phyloP scores from a whole-genome alignment of 2,797 vertebrate genomes.

The Lepilemur ruficaudatus region DNA sequence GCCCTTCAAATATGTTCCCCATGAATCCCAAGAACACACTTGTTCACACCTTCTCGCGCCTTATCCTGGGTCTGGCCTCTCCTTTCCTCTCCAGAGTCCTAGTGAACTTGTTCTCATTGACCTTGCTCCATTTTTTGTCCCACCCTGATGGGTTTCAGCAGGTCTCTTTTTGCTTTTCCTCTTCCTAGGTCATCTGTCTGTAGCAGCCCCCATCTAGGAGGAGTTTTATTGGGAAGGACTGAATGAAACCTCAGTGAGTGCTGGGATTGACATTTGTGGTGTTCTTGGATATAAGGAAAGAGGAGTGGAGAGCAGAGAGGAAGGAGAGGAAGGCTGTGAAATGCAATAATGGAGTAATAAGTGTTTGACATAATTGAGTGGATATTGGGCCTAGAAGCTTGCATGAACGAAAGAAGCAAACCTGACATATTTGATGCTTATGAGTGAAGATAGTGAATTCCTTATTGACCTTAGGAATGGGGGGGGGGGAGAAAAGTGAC shows the following conservation, averaged over 20 bases:
- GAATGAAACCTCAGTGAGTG: neutral
- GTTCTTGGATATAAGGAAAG: neutral
- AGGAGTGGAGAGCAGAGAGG: neutral
- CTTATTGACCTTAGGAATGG: neutral
- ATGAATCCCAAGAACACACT: neutral
- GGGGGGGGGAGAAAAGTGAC: neutral
- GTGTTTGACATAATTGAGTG: neutral
- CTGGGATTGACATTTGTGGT: neutral
- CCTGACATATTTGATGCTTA: neutral
- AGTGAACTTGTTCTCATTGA: neutral
- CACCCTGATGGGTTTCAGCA: neutral
- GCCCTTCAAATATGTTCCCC: neutral
- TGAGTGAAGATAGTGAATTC: slow-evolving; percentile 7
- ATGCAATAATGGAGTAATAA: neutral
- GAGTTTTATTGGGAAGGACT: neutral
- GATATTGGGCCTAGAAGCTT: neutral
- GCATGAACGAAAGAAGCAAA: neutral
- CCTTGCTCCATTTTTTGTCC: neutral
- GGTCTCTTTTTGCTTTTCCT: neutral
- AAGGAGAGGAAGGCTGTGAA: neutral
- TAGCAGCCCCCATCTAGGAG: neutral
- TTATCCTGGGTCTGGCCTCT: neutral
- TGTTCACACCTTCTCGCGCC: neutral
- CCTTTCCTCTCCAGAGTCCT: neutral
- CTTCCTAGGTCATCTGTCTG: neutral